These are phyloP conservation scores for Mesochorus sp. DNA, from an alignment of 2,888 invertebrate species.

Conservation along the genomic window DNA sequence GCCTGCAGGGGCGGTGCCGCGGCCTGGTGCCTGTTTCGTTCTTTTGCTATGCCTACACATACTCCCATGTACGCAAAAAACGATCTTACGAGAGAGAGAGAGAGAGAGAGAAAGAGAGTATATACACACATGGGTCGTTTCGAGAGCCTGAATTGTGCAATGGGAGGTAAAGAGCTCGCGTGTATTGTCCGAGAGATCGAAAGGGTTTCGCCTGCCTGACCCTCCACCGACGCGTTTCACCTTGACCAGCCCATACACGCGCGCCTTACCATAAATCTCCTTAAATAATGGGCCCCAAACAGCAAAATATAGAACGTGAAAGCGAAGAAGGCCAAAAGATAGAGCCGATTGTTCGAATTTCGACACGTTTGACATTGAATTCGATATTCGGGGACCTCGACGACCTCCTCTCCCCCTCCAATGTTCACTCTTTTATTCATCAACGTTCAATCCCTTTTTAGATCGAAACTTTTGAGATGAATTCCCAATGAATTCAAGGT, in stretches of 20 bases:
- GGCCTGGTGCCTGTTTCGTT: slow-evolving; percentile 41
- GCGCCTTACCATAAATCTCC: background rate
- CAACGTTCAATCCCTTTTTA: too few relatives aligned
- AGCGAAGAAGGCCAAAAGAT: too few relatives aligned
- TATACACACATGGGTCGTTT: background rate
- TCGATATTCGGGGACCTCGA: too few relatives aligned
- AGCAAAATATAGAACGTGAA: too few relatives aligned
- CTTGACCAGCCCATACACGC: too few relatives aligned
- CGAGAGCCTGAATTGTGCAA: slow-evolving; percentile 37
- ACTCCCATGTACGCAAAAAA: background rate
- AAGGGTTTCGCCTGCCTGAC: slow-evolving; percentile 35
- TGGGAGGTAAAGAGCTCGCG: background rate
- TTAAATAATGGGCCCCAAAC: background rate
- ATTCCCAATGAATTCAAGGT: too few relatives aligned
- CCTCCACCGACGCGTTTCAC: background rate
- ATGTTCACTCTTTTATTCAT: too few relatives aligned
- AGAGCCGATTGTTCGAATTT: too few relatives aligned
- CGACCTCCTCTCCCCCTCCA: too few relatives aligned
- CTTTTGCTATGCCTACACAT: slow-evolving; percentile 25
- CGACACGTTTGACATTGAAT: too few relatives aligned
- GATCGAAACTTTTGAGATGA: too few relatives aligned
- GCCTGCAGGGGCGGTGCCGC: slow-evolving; percentile 56
- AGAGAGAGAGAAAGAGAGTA: background rate
- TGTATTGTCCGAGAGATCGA: slow-evolving; percentile 30
- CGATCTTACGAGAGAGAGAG: background rate